These are phyloP conservation scores for Promerops cafer DNA, from an alignment of 2,113 vertebrate species.

Conservation along the genomic window DNA sequence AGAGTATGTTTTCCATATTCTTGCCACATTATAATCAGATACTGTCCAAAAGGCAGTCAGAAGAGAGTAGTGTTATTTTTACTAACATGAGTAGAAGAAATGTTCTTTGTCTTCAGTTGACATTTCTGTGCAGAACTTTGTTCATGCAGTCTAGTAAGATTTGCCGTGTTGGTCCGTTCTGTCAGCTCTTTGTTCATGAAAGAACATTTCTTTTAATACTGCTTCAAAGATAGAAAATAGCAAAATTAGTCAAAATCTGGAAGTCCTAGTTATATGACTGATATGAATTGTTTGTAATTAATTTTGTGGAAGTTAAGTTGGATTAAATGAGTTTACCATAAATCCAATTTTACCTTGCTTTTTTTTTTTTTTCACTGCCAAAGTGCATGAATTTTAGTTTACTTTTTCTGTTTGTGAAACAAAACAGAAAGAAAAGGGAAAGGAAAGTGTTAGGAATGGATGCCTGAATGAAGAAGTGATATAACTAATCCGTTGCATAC, in stretches of 20 bases:
- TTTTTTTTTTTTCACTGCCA: not conserved
- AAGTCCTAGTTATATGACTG: not conserved
- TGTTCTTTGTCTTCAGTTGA: constrained; percentile 12
- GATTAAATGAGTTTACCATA: not conserved
- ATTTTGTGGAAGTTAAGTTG: constrained; percentile 23
- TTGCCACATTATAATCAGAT: not conserved
- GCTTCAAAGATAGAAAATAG: not conserved
- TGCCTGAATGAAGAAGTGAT: not conserved
- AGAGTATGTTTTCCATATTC: not conserved
- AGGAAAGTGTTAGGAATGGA: not conserved
- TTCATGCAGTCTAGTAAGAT: not conserved
- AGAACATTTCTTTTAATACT: not conserved
- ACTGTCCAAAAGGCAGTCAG: constrained; percentile 12
- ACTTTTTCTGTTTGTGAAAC: not conserved
- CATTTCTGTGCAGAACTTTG: constrained; percentile 11
- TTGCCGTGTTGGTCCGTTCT: not conserved
- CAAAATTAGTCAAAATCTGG: not conserved
- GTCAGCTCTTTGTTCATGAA: constrained; percentile 12
- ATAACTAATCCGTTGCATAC: not conserved
- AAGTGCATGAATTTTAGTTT: not conserved
- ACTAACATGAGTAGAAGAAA: not conserved
- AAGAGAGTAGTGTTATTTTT: constrained; percentile 18
- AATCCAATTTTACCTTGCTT: not conserved
- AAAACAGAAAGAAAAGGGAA: too few relatives aligned
- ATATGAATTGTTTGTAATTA: not conserved